Evolutionary conservation across 2,113 vertebrate species (phyloP), one percentile per base, ranked within the genome.

Genomic region (Cyanoderma ruficeps): DNA sequence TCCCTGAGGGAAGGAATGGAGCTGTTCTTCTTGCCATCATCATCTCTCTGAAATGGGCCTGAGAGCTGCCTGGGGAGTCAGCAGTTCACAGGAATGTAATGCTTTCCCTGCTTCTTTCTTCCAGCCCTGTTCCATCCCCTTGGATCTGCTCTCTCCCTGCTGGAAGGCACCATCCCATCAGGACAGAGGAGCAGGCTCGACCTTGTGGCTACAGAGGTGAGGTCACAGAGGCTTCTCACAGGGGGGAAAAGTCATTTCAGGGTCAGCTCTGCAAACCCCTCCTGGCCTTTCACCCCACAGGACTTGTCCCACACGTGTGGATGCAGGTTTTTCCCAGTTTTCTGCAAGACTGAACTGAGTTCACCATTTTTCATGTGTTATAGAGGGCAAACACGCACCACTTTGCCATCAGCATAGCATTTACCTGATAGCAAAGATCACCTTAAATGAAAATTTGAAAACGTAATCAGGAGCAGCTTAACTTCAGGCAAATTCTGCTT

Each of bases 21-120:
- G 28, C 21, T 2, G 8, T 10, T 44, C 7, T 0, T 0, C 31
- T 79, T 2, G 1, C 42, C 6, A 0, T 44, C 4, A 0, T 42
- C n/a, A 22, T n/a, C 13, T 85, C 15, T 72, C 44, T 84, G 16
- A 53, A 67, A 50, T 5, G 27, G 14, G 16, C 49, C 35, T 47
- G 33, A 59, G 63, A 81, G 16, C 28, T 83, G 23, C 22, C 47
- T 56, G 64, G 50, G 44, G 37, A 41, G 41, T 56, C 46, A 67
- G 2, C 13, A 71, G 16, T 27, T 15, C 28, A 18, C 47, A 63
- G 83, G 50, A 71, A 52, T 68, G 1, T 82, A 59, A 71, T 0
- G 0, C 30, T 78, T 67, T 42, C 27, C 28, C 46, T 3, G 0
- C 65, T 86, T 46, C 67, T 81, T 23, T 3, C 47, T 95, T 86